Base-by-base conservation (phyloP, 2,797 vertebrate species). In the Chiroxiphia lanceolata region DNA sequence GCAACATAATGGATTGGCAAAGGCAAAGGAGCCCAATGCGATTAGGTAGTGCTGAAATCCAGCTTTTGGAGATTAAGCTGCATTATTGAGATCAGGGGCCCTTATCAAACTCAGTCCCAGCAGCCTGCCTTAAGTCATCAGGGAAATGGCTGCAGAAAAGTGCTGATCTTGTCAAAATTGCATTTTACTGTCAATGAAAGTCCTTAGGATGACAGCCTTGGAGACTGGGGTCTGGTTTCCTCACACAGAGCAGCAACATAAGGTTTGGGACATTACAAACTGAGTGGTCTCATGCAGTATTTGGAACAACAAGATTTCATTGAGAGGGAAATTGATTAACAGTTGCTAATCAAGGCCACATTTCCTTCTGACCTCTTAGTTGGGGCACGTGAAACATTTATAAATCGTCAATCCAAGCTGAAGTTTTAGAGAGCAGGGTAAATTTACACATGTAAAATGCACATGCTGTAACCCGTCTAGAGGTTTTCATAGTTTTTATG, bases 21-120 rank as follows among this genome's bases (percentile, higher is more conserved):
- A 72, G 71, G 83, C 77, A 70, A 69, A 70, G 68, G 77, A 68
- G 56, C 63, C 84, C 9, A 2, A 23, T 70, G 83, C 1, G 51
- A 82, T 90, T 88, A 95, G 85, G 69, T 54, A 92, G 93, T 95
- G 91, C 74, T 94, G 91, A 94, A 95, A 89, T 70, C 64, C 87
- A 95, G 68, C 51, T 96, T 93, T 83, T 67, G 71, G 44, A 96
- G 87, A 89, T 92, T 48, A 93, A 56, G 36, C 68, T 91, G 76
- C 83, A 22, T 81, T 91, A 47, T 53, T 50, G 6, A 89, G 20
- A 92, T 79, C 69, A 89, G 71, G 64, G 36, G 42, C 25, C 65
- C 54, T 91, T 90, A 89, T 90, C 91, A 93, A 83, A 63, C 34
- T 79, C 33, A 59, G 56, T 76, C 87, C 67, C 57, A 76, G 63